Evolutionary conservation across 2,797 vertebrate species (phyloP).

Genomic region (Cossypha polioptera): DNA sequence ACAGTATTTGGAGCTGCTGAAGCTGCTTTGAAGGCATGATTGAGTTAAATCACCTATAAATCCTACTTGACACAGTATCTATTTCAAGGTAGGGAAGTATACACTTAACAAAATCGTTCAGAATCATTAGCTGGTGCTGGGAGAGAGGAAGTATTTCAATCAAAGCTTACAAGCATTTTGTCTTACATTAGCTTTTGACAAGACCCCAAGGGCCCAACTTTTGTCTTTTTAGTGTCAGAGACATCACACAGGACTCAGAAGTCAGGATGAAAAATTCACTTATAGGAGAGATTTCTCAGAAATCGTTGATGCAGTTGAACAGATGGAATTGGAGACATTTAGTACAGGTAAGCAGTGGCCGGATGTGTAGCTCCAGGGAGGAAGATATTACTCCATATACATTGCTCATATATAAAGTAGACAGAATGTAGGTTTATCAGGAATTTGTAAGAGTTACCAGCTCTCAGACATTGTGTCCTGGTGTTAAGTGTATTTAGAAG

Average conservation of each 20-base stretch:
- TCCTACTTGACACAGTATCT: conserved; percentile 75
- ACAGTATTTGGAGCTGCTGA: neutral
- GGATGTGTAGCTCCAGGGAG: neutral
- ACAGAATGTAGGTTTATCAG: neutral
- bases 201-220: conserved; percentile 58
- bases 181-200: conserved; percentile 58
- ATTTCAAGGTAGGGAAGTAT: conserved; percentile 83
- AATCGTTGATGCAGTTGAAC: neutral
- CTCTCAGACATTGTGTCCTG: neutral
- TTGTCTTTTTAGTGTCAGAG: conserved; percentile 61
- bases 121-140: conserved; percentile 73
- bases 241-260: conserved; percentile 48
- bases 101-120: conserved; percentile 77
- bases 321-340: neutral
- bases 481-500: neutral
- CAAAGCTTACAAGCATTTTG: conserved; percentile 62
- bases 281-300: neutral
- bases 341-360: neutral
- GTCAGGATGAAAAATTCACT: conserved; percentile 30
- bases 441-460: neutral
- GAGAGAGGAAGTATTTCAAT: conserved; percentile 60
- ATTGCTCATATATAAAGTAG: neutral
- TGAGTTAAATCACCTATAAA: conserved; percentile 79
- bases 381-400: accelerated
- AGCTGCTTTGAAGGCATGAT: conserved; percentile 65